phyloP scores from a whole-genome alignment of 1,140 invertebrate genomes.

The Myzus persicae region DNA sequence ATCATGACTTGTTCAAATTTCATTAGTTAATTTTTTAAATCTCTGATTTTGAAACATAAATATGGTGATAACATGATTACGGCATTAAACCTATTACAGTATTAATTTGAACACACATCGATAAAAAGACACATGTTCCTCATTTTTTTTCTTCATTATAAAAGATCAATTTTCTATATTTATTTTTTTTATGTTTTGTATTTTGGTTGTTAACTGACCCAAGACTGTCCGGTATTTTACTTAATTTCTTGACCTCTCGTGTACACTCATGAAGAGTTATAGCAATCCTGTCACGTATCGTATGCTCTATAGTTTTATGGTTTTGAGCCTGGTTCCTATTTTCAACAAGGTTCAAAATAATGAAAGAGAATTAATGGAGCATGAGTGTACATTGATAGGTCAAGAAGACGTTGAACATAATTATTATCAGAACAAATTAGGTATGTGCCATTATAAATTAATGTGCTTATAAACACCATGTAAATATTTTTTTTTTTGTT shows the following conservation, averaged over 20 bases:
- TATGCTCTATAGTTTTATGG: neutral
- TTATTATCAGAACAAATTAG: conserved; percentile 51
- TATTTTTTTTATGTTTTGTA: conserved; percentile 31
- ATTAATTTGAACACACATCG: conserved; percentile 36
- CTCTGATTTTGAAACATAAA: neutral
- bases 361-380: neutral
- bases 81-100: conserved; percentile 33
- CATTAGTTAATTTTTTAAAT: neutral
- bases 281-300: neutral
- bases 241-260: conserved; percentile 41
- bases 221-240: conserved; percentile 52
- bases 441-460: conserved; percentile 54
- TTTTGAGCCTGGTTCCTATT: conserved; percentile 34
- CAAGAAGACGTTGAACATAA: conserved; percentile 40
- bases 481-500: conserved; percentile 45
- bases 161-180: conserved; percentile 37
- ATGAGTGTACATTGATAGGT: conserved; percentile 48
- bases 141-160: conserved; percentile 16
- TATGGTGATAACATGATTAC: neutral
- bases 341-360: conserved; percentile 18
- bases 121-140: conserved; percentile 46
- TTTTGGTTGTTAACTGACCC: conserved; percentile 19
- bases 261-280: conserved; percentile 10
- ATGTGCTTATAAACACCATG: conserved; percentile 46
- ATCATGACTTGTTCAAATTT: neutral